Percentiles rank a stretch among this genome's conserved stretches.
These are phyloP conservation scores for Sarcoramphus papa DNA, from an alignment of 2,797 vertebrate species.

Conservation along the genomic window DNA sequence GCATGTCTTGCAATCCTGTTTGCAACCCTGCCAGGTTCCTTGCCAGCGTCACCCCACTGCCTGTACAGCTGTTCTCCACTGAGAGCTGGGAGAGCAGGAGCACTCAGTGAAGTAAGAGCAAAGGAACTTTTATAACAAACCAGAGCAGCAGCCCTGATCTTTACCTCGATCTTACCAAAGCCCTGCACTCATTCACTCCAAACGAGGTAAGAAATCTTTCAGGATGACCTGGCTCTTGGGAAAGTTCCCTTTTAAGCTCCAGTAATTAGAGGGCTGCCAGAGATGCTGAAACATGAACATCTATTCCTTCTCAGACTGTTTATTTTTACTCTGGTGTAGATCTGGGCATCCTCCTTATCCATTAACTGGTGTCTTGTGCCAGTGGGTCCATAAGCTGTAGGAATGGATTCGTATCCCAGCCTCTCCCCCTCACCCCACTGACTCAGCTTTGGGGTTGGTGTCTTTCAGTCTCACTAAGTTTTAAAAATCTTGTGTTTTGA, in stretches of 20 bases:
- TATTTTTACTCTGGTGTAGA: background rate
- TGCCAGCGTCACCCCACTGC: too few relatives aligned
- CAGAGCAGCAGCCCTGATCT: background rate
- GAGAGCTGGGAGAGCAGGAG: background rate
- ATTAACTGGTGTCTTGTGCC: background rate
- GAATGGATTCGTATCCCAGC: background rate
- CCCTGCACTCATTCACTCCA: background rate
- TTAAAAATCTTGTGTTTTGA: background rate
- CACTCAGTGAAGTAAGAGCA: background rate
- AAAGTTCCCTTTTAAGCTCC: background rate
- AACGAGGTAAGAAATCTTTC: background rate
- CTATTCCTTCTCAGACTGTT: background rate
- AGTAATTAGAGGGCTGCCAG: background rate
- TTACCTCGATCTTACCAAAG: background rate
- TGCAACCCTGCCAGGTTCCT: too few relatives aligned
- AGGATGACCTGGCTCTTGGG: background rate
- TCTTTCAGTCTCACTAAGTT: background rate
- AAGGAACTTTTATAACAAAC: background rate
- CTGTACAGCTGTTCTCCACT: background rate
- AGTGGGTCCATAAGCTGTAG: background rate
- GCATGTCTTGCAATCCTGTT: too few relatives aligned
- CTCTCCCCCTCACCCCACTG: background rate
- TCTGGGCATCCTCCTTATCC: background rate
- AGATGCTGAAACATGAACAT: background rate
- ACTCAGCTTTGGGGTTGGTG: background rate